Evolutionary conservation across 1,140 invertebrate species (phyloP), one percentile per base, ranked within the genome.

Genomic region (Gryon sp.): DNA sequence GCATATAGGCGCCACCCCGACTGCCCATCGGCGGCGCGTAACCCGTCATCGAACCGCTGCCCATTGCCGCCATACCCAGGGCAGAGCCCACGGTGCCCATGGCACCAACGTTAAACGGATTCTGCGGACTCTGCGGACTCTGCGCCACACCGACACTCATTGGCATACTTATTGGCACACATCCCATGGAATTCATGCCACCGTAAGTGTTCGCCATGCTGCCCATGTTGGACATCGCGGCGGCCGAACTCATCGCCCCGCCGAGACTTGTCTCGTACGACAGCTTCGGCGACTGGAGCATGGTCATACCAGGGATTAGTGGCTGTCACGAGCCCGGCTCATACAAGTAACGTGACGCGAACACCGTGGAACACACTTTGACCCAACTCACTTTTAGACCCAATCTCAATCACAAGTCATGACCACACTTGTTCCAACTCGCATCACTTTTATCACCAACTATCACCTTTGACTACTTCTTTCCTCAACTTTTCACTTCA

Each of bases 171-270:
- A 94, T 93, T 7, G 90, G 84, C 15, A 91, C 89, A 86, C 93
- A 93, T 63, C 92, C 91, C 93, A 95, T 77, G 36, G 93, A 91
- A 87, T 95, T 95, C 88, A 96, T 95, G 38, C 91, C 90, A 63
- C 83, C 86, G 88, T 95, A 95, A 11, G 92, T 92, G 14, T 93
- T 92, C 77, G 93, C 92, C 89, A 94, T 90, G 43, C 90, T 90
- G 60, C 91, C 90, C 90, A 93, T 91, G 79, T 88, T 91, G 66
- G 88, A 74, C 86, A 88, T 90, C 52, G 83, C 83, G 43, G 86
- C 83, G 66, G 81, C n/a, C n/a, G n/a, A 82, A 63, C 84, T 89
- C 86, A 89, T 89, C 38, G 86, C 86, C 55, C 87, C 85, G 55
- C 85, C 83, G 68, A 85, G 80, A 76, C 86, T 80, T 36, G 90